Percentiles rank a stretch among this genome's conserved stretches.
Evolutionary conservation across 2,797 vertebrate species (phyloP).

Genomic region (Sebastes taczanowskii): DNA sequence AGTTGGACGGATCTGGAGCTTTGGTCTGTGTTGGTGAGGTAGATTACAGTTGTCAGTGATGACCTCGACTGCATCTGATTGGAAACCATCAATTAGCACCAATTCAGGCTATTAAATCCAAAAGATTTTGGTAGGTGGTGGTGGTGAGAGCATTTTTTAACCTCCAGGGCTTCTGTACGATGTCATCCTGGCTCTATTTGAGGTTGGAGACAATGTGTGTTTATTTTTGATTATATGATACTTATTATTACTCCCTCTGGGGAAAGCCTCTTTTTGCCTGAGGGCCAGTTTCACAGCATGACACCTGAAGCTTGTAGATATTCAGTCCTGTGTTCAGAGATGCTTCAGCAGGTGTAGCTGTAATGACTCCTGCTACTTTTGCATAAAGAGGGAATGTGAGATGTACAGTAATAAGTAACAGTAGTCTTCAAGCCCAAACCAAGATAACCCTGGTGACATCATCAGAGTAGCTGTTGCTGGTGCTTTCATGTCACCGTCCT

Average conservation of each 20-base stretch:
- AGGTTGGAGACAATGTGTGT: neutral
- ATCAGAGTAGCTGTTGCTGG: neutral
- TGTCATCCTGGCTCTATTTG: neutral
- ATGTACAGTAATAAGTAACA: neutral
- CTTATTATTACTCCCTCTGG: neutral
- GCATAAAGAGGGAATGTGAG: neutral
- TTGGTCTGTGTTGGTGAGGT: neutral
- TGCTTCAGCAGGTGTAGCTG: neutral
- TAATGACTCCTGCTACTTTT: neutral
- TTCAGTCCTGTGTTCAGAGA: neutral
- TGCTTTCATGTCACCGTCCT: neutral
- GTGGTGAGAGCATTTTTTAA: neutral
- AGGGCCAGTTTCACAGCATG: slow-evolving; percentile 7
- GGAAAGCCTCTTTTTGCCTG: neutral
- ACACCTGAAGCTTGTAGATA: neutral
- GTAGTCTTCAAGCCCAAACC: neutral
- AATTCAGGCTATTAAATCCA: neutral
- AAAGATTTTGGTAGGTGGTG: neutral
- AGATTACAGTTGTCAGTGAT: slow-evolving; percentile 25
- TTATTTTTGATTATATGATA: slow-evolving; percentile 7
- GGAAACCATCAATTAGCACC: slow-evolving; percentile 14
- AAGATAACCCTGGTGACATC: neutral
- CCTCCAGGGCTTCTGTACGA: neutral
- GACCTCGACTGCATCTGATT: neutral
- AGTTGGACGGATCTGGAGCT: neutral